A percentile compares a stretch with the other conserved stretches of the same genome.
phyloP scores from a whole-genome alignment of 2,888 invertebrate genomes.

The Tanypteryx hageni region DNA sequence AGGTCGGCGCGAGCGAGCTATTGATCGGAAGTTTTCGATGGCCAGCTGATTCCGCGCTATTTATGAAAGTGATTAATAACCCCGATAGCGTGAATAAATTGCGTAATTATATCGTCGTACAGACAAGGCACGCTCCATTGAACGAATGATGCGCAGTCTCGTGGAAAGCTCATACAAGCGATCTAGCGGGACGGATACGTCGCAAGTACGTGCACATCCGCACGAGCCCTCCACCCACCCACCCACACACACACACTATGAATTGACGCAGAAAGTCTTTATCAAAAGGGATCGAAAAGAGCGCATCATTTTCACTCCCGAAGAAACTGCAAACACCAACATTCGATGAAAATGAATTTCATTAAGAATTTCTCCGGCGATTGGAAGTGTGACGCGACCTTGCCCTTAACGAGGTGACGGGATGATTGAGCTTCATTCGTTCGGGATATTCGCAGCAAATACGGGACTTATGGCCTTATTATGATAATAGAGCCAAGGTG shows the following conservation, averaged over 20 bases:
- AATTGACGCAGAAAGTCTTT: no score
- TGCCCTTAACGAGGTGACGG: conserved; percentile 50
- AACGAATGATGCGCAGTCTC: background rate
- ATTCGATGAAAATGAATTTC: background rate
- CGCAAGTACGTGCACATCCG: no score
- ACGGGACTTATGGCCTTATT: background rate
- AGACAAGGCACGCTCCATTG: background rate
- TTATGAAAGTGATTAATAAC: conserved; percentile 14
- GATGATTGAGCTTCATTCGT: background rate
- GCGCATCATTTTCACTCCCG: no score
- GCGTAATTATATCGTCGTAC: background rate
- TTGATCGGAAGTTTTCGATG: background rate
- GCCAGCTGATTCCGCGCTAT: background rate
- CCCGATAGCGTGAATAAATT: background rate
- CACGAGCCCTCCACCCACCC: no score
- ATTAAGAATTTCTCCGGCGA: background rate
- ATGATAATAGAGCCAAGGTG: background rate
- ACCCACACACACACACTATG: no score
- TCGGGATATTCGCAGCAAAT: background rate
- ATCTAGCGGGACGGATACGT: background rate
- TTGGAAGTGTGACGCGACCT: background rate
- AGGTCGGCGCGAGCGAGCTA: background rate
- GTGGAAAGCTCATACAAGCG: background rate
- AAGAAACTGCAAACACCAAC: background rate
- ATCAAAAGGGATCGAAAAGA: no score